Percentiles rank a stretch among this genome's conserved stretches.
Evolutionary conservation across 2,797 vertebrate species (phyloP).

Genomic region (Antennarius maculatus): DNA sequence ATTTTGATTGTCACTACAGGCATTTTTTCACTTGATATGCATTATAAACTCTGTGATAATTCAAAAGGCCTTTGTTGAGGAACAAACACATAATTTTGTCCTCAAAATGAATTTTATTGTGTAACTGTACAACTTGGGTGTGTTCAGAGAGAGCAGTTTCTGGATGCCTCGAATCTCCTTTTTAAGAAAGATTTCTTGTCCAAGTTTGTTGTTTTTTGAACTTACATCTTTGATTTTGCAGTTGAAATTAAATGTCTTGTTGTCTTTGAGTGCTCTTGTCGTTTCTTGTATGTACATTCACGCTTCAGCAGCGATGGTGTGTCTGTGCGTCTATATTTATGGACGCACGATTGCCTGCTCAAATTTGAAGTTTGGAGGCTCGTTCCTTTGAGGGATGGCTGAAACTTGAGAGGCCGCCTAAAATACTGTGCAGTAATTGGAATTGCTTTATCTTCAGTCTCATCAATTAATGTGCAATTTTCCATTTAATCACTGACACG

Average conservation of each 20-base stretch:
- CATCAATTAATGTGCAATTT: conserved; percentile 91
- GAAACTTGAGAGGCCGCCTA: conserved; percentile 82
- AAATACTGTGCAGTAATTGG: conserved; percentile 86
- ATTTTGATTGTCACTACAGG: conserved; percentile 74
- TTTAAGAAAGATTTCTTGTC: conserved; percentile 10
- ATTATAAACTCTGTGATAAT: conserved; percentile 71
- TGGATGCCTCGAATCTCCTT: background rate
- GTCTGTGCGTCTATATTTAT: conserved; percentile 55
- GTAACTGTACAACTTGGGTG: conserved; percentile 35
- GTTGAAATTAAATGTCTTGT: conserved; percentile 33
- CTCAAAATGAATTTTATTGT: conserved; percentile 52
- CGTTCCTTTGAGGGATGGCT: conserved; percentile 79
- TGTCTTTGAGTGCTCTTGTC: conserved; percentile 23
- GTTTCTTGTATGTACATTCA: conserved; percentile 47
- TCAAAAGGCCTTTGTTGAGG: conserved; percentile 70
- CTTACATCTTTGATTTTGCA: conserved; percentile 12
- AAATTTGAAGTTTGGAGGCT: conserved; percentile 71
- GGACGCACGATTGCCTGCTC: conserved; percentile 58
- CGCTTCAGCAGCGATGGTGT: conserved; percentile 30
- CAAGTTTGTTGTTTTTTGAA: background rate
- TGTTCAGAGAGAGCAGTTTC: conserved; percentile 27
- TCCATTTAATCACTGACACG: conserved; percentile 88
- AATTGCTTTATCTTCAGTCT: conserved; percentile 87
- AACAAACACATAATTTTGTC: conserved; percentile 70
- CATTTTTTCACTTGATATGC: conserved; percentile 68